phyloP scores from a whole-genome alignment of 1,140 invertebrate species.

The Eumaeus atala region DNA sequence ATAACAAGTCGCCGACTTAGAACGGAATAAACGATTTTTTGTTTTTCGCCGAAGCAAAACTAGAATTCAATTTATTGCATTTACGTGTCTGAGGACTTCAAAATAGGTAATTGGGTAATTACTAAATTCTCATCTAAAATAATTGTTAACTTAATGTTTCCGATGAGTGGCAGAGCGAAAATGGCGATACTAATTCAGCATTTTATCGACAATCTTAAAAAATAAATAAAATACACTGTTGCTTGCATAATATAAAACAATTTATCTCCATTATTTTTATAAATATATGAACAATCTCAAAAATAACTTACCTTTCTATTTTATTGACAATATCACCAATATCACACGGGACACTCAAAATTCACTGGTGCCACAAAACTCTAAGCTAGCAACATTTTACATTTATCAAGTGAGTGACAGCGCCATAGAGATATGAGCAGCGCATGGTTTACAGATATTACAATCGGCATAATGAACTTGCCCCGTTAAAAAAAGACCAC shows the following conservation, averaged over 20 bases:
- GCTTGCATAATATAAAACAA: too few relatives aligned
- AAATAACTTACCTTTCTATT: conserved; percentile 61
- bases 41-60: too few relatives aligned
- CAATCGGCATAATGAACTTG: too few relatives aligned
- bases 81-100: too few relatives aligned
- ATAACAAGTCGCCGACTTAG: conserved; percentile 34
- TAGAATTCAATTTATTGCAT: too few relatives aligned
- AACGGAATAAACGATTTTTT: neutral
- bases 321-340: conserved; percentile 57
- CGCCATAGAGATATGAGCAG: too few relatives aligned
- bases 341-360: conserved; percentile 58
- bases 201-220: neutral
- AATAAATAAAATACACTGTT: too few relatives aligned
- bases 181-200: conserved; percentile 53
- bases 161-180: conserved; percentile 50
- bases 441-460: too few relatives aligned
- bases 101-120: too few relatives aligned
- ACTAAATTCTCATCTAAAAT: too few relatives aligned
- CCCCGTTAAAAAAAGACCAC: too few relatives aligned
- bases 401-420: too few relatives aligned
- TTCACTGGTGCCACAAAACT: conserved; percentile 43
- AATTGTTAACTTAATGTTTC: conserved; percentile 30
- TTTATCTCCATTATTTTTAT: neutral
- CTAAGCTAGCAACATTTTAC: conserved; percentile 42
- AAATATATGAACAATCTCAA: conserved; percentile 13